phyloP scores from a whole-genome alignment of 2,888 invertebrate species.

The Pseudanteris insignis region DNA sequence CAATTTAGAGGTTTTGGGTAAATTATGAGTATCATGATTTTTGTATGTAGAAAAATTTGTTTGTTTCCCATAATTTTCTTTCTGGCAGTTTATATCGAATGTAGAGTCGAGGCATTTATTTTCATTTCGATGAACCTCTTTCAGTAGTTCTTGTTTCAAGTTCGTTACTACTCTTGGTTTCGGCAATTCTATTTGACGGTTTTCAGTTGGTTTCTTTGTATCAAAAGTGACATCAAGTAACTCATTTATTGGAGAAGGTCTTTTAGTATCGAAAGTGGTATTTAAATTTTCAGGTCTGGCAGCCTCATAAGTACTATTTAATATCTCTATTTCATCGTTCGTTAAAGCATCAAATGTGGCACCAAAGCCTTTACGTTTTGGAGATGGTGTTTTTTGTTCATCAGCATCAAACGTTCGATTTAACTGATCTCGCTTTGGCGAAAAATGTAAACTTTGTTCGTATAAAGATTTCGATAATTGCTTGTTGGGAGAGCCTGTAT shows the following conservation, averaged over 20 bases:
- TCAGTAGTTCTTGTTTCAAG: conserved; percentile 52
- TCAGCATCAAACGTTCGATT: conserved; percentile 8
- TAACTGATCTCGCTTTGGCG: conserved; percentile 1
- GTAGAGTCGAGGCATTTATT: conserved; percentile 49
- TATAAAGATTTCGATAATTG: conserved; percentile 1
- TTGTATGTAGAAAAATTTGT: conserved; percentile 21
- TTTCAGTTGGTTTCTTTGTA: neutral
- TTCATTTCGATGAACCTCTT: conserved; percentile 50
- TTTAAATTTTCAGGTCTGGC: neutral
- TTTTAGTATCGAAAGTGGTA: conserved; percentile 4
- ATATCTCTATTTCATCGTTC: neutral
- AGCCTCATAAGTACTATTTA: conserved; percentile 2
- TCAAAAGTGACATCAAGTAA: conserved; percentile 3
- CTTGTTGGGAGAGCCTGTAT: neutral
- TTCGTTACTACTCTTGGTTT: conserved; percentile 20
- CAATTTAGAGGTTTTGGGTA: conserved; percentile 4
- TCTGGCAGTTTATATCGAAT: conserved; percentile 30
- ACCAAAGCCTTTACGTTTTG: neutral
- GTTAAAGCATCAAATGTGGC: neutral
- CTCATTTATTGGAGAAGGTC: neutral
- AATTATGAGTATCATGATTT: conserved; percentile 10
- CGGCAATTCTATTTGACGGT: conserved; percentile 5
- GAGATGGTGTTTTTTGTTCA: neutral
- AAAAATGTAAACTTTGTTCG: neutral
- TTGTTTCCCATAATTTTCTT: conserved; percentile 26